Percentiles rank a stretch among this genome's conserved stretches.
Evolutionary conservation across 2,888 invertebrate species (phyloP).

Genomic region (Xiphydria camelus): DNA sequence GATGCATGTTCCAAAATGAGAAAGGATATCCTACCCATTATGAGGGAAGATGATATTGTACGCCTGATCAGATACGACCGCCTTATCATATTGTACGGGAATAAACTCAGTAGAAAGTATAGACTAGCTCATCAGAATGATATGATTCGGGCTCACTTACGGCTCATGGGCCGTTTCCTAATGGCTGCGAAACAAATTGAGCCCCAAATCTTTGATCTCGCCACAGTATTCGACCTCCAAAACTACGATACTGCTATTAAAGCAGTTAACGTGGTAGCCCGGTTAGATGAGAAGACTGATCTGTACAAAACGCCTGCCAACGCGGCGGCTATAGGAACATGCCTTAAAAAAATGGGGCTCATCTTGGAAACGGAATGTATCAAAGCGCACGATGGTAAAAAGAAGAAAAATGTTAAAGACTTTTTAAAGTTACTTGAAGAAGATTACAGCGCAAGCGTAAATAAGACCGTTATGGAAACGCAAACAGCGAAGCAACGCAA

Average conservation of each 20-base stretch:
- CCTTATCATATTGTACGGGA: constrained; percentile 17
- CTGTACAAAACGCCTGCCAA: constrained; percentile 16
- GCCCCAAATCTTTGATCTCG: constrained; percentile 7
- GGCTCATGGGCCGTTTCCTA: constrained; percentile 16
- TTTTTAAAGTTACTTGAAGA: too few species aligned
- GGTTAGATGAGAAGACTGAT: constrained; percentile 5
- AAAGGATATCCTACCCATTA: constrained; percentile 9
- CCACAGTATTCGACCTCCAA: constrained; percentile 15
- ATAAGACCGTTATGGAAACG: constrained; percentile 16
- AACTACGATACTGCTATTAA: constrained; percentile 13
- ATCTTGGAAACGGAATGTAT: constrained; percentile 12
- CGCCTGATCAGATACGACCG: constrained; percentile 15
- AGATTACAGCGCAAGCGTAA: constrained; percentile 14
- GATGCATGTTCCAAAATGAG: constrained; percentile 7
- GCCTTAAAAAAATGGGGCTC: constrained; percentile 16
- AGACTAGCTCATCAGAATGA: constrained; percentile 11
- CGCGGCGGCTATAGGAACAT: constrained; percentile 14
- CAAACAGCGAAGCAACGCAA: constrained; percentile 9
- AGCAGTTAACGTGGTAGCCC: constrained; percentile 10
- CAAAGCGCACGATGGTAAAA: constrained; percentile 1
- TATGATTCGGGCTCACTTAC: constrained; percentile 13
- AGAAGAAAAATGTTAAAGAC: constrained; percentile 16
- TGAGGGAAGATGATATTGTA: constrained; percentile 16
- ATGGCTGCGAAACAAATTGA: constrained; percentile 14
- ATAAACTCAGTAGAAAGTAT: constrained; percentile 16